phyloP scores from a whole-genome alignment of 2,797 vertebrate species.

The Pipistrellus kuhlii region DNA sequence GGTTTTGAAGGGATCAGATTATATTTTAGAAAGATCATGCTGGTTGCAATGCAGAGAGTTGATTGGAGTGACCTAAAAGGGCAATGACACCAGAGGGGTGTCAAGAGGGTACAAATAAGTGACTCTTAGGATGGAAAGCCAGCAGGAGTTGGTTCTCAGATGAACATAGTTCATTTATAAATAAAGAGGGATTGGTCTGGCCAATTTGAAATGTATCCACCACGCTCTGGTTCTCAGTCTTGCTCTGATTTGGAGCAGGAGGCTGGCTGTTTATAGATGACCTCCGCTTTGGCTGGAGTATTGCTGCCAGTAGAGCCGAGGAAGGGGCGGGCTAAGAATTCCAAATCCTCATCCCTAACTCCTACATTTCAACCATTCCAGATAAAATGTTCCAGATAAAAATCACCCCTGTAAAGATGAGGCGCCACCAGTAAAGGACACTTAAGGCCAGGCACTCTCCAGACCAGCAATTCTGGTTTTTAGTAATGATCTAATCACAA shows the following conservation, averaged over 20 bases:
- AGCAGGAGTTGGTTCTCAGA: neutral
- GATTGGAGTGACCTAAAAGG: neutral
- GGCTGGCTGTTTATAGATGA: neutral
- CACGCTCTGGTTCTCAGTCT: constrained; percentile 11
- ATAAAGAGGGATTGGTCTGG: constrained; percentile 19
- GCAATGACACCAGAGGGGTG: neutral
- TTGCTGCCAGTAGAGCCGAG: neutral
- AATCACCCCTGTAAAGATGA: neutral
- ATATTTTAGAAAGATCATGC: neutral
- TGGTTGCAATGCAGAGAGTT: neutral
- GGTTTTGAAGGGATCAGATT: neutral
- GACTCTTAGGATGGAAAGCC: neutral
- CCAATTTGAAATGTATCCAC: neutral
- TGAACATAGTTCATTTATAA: neutral
- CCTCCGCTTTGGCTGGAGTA: neutral
- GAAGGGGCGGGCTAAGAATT: neutral
- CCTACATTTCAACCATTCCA: neutral
- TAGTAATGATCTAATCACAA: neutral
- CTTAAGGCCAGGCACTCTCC: neutral
- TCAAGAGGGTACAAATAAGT: neutral
- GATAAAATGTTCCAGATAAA: neutral
- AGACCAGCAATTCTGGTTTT: neutral
- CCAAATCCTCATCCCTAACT: neutral
- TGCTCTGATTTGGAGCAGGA: neutral
- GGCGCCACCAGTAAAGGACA: neutral